Conservation (phyloP, 2,113 vertebrate species). For the Anthoscopus minutus region DNA sequence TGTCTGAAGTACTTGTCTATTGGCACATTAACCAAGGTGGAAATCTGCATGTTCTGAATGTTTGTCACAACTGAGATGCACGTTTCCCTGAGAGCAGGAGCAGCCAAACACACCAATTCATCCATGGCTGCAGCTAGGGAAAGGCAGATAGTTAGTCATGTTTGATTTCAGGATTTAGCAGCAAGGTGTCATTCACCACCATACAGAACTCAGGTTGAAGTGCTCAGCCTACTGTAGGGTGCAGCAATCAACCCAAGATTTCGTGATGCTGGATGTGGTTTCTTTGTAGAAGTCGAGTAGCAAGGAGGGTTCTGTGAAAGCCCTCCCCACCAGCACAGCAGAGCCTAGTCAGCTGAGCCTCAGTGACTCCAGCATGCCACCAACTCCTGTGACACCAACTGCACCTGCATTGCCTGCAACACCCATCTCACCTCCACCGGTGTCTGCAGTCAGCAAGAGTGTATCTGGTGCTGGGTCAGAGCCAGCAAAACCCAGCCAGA, state of each 20-base stretch:
- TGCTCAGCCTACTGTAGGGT: background rate
- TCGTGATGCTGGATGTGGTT: background rate
- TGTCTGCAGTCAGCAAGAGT: conserved; percentile 74
- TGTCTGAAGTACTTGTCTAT: background rate
- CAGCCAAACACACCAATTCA: background rate
- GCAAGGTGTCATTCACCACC: background rate
- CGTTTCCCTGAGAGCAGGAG: background rate
- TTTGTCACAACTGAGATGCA: background rate
- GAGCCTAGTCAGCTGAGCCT: conserved; percentile 76
- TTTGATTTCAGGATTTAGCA: background rate
- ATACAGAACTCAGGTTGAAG: background rate
- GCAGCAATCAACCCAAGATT: background rate
- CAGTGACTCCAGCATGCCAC: conserved; percentile 77
- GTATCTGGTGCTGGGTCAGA: conserved; percentile 69
- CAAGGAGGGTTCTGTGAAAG: conserved; percentile 83
- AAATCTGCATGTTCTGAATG: background rate
- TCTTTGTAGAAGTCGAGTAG: conserved; percentile 80
- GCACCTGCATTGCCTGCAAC: conserved; percentile 72
- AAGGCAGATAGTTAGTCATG: background rate
- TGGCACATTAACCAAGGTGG: background rate
- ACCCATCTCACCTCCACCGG: conserved; percentile 82
- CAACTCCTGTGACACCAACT: conserved; percentile 75
- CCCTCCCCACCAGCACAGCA: conserved; percentile 59
- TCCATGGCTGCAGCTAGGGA: background rate
- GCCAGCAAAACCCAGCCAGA: conserved; percentile 80